Percentiles rank a stretch among this genome's conserved stretches.
Evolutionary conservation across 2,888 invertebrate genomes (phyloP).

Genomic region (Brenthis daphne): DNA sequence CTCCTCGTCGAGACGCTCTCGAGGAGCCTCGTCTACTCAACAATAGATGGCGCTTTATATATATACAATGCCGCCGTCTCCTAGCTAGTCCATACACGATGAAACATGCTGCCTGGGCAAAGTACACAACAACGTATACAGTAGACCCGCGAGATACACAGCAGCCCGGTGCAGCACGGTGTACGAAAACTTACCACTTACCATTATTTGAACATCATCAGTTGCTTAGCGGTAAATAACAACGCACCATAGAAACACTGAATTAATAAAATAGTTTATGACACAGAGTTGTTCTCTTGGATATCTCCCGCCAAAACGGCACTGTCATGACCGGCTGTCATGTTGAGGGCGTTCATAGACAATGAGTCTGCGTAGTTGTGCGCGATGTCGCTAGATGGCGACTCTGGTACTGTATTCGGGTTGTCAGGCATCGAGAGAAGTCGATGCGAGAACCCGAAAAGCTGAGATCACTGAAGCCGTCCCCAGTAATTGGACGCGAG

Average conservation of each 20-base stretch:
- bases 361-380: constrained; percentile 77
- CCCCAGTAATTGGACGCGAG: constrained; percentile 94
- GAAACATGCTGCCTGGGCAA: constrained; percentile 50
- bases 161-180: constrained; percentile 50
- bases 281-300: constrained; percentile 69
- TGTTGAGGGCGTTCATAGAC: constrained; percentile 77
- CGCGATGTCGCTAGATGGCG: constrained; percentile 76
- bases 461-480: constrained; percentile 95
- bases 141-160: constrained; percentile 43
- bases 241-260: constrained; percentile 59
- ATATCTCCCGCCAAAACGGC: constrained; percentile 68
- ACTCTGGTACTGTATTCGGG: constrained; percentile 74
- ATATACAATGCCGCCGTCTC: constrained; percentile 57
- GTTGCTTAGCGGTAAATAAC: constrained; percentile 59
- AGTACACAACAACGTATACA: constrained; percentile 36
- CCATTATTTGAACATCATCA: constrained; percentile 80
- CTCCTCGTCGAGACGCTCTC: constrained; percentile 49
- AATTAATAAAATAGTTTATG: constrained; percentile 46
- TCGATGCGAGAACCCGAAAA: constrained; percentile 92
- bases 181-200: constrained; percentile 66
- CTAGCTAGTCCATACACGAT: constrained; percentile 62
- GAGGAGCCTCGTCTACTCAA: constrained; percentile 60
- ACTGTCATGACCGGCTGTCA: constrained; percentile 81
- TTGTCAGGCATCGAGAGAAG: constrained; percentile 85
- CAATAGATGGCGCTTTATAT: constrained; percentile 77